Base-by-base conservation (phyloP, 2,888 invertebrate species). In the Phragmatobia fuliginosa region DNA sequence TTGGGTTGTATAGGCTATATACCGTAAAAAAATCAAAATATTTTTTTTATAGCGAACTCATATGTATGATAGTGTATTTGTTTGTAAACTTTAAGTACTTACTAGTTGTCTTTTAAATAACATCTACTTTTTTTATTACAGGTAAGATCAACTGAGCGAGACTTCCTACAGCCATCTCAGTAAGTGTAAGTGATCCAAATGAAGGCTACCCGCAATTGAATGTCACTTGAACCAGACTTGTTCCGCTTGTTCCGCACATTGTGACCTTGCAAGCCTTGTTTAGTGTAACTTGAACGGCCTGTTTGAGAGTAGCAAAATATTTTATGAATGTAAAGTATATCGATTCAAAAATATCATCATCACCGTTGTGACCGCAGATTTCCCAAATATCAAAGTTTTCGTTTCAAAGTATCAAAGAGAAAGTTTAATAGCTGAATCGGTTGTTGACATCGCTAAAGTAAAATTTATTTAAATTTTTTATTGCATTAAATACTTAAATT, bases 191-290 rank as follows among this genome's bases (percentile, higher is more conserved):
- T 77, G 79, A 78, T 72, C 62, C 58, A 31, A 41, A 16, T 76
- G 90, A 91, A 90, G 90, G 92, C 76, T 70, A 86, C 77, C 89
- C 56, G 76, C 86, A 78, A 72, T 82, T 86, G 83, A 90, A 90
- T 89, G 88, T 82, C 89, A 88, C 83, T 89, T 84, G 79, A 77
- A 82, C 81, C 74, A 65, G 68, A 80, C 82, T 72, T 84, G 87
- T 90, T 92, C 90, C 88, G 89, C 67, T 66, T 66, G n/a, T n/a
- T n/a, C n/a, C n/a, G n/a, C 21, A 56, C 31, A 65, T 36, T 38
- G 28, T 88, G 84, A 78, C 92, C 92, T 92, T 91, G 90, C 67
- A 28, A 67, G 71, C 31, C 64, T 68, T 73, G 75, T 73, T 81
- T 64, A 67, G 49, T 66, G 63, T 60, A 63, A 70, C 28, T 41